A percentile compares a stretch with the other conserved stretches of the same genome.
Conservation (phyloP, 2,888 invertebrate species). For the Pristionchus fissidentatus region DNA sequence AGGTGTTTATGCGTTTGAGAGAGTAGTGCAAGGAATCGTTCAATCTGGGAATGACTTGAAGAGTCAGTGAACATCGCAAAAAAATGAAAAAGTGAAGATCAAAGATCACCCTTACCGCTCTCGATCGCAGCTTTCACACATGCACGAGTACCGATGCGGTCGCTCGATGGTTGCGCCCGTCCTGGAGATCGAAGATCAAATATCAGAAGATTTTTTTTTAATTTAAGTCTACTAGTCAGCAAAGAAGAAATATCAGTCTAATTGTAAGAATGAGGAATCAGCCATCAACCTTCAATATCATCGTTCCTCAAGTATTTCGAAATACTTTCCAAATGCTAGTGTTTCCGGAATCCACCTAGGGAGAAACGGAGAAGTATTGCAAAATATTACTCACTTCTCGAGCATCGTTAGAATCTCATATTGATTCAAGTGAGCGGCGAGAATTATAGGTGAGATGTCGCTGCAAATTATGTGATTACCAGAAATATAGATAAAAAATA, state of each 20-base stretch:
- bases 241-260: not conserved
- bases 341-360: too few species aligned
- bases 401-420: constrained; percentile 80
- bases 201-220: too few species aligned
- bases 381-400: constrained; percentile 60
- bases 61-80: too few species aligned
- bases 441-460: constrained; percentile 72
- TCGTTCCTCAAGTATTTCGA: too few species aligned
- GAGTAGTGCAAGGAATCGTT: constrained; percentile 79
- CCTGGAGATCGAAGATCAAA: constrained; percentile 58
- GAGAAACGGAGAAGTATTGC: not conserved
- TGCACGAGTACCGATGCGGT: constrained; percentile 68
- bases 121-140: constrained; percentile 63
- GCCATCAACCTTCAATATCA: not conserved
- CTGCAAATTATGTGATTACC: constrained; percentile 61
- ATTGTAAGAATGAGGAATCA: not conserved
- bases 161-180: constrained; percentile 72
- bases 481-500: too few species aligned
- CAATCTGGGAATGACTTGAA: constrained; percentile 57
- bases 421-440: constrained; percentile 77
- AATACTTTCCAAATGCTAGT: too few species aligned
- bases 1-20: constrained; percentile 77
- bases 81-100: constrained; percentile 75
- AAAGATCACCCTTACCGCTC: constrained; percentile 51
- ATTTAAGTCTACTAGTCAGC: too few species aligned